Evolutionary conservation across 1,140 invertebrate species (phyloP), one percentile per base, ranked within the genome.

Genomic region (Drosophila arizonae): DNA sequence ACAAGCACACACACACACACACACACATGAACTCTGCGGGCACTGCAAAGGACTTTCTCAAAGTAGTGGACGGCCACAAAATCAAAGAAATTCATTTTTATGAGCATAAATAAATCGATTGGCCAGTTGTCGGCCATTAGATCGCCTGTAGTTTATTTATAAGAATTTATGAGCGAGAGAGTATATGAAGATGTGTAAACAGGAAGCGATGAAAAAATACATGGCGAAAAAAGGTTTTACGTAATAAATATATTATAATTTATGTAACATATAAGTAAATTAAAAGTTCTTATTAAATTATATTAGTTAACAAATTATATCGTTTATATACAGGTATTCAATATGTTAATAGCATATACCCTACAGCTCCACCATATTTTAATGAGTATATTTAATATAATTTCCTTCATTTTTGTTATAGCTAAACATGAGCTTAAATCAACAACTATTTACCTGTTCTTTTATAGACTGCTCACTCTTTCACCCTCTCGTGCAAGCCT

Each of bases 391-490:
- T 24, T 10, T 2, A 4, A 28, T 28, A 28, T 10, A 56, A 33
- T 60, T 46, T 60, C 26, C 8, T 2, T 4, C 30, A 36, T 54
- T 10, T 54, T 36, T 54, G 28, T 9, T 54, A 54, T 17, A 15
- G 28, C 28, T 46, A 46, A 45, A 46, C n/a, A 30, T 45, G 26
- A 46, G n/a, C 26, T 61, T 39, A 45, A 68, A 39, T 36, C 41
- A 51, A 60, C 46, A 68, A 39, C 52, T 72, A 72, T 68, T 72
- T 61, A 72, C 70, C 70, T 72, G 46, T 9, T 55, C 9, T 46
- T 36, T 55, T 52, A 9, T 24, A 13, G 11, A 11, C 21, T 6
- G 1, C n/a, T 50, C 17, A 15, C 17, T 33, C 15, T 1, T 9
- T 15, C 1, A 2, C 41, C 5, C 46, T 56, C 39, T 24, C 11